A percentile compares a stretch with the other conserved stretches of the same genome.
Conservation (phyloP, 1,140 invertebrate species). For the Berghia stephanieae region DNA sequence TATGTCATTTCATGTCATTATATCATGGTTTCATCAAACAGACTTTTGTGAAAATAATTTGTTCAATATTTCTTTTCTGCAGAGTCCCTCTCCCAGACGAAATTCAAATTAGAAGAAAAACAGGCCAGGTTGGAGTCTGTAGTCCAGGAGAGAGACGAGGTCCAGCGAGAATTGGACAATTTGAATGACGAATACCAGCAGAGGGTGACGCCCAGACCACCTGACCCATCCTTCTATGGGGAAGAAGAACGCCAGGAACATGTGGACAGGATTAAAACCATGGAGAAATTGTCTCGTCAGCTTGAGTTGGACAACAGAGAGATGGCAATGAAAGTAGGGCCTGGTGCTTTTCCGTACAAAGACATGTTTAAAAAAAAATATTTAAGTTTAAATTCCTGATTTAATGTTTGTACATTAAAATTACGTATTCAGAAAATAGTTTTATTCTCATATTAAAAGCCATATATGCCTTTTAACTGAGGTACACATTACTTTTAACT, state of each 20-base stretch:
- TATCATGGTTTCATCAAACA: no score
- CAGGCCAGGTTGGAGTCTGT: conserved; percentile 33
- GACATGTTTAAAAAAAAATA: no score
- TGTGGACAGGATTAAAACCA: conserved; percentile 45
- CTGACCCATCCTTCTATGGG: conserved; percentile 31
- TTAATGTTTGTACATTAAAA: no score
- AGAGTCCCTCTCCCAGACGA: not conserved
- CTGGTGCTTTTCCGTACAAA: no score
- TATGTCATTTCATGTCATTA: no score
- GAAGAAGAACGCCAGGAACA: conserved; percentile 51
- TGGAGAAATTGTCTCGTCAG: conserved; percentile 51
- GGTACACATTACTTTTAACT: no score
- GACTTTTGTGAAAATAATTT: no score
- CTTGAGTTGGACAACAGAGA: conserved; percentile 60
- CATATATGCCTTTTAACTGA: no score
- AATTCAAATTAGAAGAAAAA: conserved; percentile 32
- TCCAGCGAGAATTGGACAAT: conserved; percentile 45
- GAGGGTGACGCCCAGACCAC: conserved; percentile 40
- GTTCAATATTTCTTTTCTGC: no score
- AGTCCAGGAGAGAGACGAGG: conserved; percentile 33
- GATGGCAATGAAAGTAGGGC: conserved; percentile 53
- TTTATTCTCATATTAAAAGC: no score
- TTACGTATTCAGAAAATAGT: no score
- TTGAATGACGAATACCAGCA: conserved; percentile 42
- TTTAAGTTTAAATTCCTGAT: no score